phyloP scores from a whole-genome alignment of 2,797 vertebrate species.

The Carcharodon carcharias region DNA sequence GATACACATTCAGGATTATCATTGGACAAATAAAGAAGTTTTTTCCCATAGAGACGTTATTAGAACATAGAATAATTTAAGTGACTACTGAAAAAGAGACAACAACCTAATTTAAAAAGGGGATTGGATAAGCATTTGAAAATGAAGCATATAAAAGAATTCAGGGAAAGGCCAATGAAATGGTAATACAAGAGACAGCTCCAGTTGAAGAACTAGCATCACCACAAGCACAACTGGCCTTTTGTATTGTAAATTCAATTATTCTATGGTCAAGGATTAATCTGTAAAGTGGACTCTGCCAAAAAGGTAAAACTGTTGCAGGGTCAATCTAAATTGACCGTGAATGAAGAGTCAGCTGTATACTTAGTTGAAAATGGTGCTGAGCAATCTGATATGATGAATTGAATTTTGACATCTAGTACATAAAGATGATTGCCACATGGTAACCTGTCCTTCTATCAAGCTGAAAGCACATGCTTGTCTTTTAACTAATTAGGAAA shows the following conservation, averaged over 20 bases:
- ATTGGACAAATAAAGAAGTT: neutral
- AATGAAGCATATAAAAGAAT: neutral
- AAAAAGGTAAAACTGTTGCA: neutral
- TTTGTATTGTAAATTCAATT: neutral
- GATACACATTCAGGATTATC: neutral
- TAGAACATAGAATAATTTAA: neutral
- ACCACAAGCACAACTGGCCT: neutral
- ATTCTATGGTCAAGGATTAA: neutral
- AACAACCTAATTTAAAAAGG: neutral
- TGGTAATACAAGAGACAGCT: neutral
- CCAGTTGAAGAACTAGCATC: neutral
- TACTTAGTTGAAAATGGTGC: neutral
- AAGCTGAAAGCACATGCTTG: neutral
- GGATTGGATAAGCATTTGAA: neutral
- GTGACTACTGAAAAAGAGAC: neutral
- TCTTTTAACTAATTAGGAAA: neutral
- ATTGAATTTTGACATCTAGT: neutral
- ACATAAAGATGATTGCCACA: neutral
- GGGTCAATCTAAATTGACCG: neutral
- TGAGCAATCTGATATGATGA: neutral
- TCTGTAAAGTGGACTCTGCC: neutral
- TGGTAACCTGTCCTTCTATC: neutral
- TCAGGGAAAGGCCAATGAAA: neutral
- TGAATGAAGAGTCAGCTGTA: neutral
- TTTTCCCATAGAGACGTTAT: neutral